Conservation (phyloP, 2,113 vertebrate genomes). For the Turdus rufiventris region DNA sequence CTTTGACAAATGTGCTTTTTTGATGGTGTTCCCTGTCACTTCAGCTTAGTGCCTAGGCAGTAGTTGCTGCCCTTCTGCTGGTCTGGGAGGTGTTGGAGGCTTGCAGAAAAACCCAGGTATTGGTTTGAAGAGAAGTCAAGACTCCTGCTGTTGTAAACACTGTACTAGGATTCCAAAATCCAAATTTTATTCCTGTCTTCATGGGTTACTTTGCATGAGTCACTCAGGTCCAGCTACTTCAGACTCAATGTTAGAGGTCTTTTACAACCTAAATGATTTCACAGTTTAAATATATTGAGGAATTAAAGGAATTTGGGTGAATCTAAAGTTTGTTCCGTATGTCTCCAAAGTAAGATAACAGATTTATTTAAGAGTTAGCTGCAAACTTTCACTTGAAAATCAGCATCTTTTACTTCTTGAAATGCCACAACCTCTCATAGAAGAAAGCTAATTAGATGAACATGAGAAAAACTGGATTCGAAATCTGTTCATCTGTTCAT, state of each 20-base stretch:
- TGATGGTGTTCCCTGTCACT: background rate
- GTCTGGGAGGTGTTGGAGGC: background rate
- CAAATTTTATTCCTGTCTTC: background rate
- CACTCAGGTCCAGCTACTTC: background rate
- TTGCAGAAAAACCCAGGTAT: background rate
- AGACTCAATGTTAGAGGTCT: background rate
- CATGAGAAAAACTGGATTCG: background rate
- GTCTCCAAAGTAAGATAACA: background rate
- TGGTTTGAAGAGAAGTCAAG: background rate
- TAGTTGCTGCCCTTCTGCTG: background rate
- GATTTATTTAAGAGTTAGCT: background rate
- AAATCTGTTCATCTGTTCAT: background rate
- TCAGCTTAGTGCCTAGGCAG: background rate
- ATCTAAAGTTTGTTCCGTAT: background rate
- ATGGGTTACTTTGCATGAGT: background rate
- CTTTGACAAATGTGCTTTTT: conserved; percentile 3
- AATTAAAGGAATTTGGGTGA: background rate
- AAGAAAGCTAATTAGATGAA: background rate
- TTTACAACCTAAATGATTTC: background rate
- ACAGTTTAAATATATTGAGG: background rate
- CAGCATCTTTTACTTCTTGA: background rate
- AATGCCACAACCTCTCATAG: background rate
- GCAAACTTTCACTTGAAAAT: background rate
- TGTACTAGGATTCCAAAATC: background rate
- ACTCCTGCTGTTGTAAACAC: background rate